phyloP scores from a whole-genome alignment of 2,113 vertebrate species.

The Halcyon senegalensis region DNA sequence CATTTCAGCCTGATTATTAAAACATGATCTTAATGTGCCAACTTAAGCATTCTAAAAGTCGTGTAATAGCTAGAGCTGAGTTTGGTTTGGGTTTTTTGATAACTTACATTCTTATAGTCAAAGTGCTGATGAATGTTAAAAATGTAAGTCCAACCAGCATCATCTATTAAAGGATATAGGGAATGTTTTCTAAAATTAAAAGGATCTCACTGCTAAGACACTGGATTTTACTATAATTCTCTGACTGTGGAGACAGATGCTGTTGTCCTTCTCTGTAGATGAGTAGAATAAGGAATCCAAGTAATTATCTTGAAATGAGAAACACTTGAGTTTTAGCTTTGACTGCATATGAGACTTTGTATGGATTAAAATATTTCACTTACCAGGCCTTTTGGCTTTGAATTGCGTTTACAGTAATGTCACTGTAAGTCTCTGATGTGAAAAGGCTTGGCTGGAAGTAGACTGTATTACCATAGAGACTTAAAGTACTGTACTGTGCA shows the following conservation, averaged over 20 bases:
- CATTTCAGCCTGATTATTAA: conserved; percentile 3
- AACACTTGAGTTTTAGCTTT: background rate
- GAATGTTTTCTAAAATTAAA: background rate
- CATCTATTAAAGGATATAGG: background rate
- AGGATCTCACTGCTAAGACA: background rate
- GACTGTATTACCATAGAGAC: background rate
- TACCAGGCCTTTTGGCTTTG: background rate
- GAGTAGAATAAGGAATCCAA: background rate
- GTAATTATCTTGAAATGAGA: background rate
- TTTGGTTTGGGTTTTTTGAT: background rate
- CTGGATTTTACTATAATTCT: background rate
- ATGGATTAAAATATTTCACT: background rate
- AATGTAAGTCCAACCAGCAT: background rate
- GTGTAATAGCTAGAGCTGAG: background rate
- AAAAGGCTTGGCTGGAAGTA: background rate
- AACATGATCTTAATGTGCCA: background rate
- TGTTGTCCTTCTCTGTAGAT: background rate
- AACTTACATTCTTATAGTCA: background rate
- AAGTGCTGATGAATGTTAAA: background rate
- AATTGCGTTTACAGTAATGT: background rate
- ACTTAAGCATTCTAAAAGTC: conserved; percentile 9
- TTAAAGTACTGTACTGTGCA: background rate
- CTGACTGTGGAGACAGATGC: background rate
- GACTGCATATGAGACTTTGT: background rate
- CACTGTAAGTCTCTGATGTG: background rate